Conservation (phyloP, 2,888 invertebrate species). For the Cylindroiulus punctatus region DNA sequence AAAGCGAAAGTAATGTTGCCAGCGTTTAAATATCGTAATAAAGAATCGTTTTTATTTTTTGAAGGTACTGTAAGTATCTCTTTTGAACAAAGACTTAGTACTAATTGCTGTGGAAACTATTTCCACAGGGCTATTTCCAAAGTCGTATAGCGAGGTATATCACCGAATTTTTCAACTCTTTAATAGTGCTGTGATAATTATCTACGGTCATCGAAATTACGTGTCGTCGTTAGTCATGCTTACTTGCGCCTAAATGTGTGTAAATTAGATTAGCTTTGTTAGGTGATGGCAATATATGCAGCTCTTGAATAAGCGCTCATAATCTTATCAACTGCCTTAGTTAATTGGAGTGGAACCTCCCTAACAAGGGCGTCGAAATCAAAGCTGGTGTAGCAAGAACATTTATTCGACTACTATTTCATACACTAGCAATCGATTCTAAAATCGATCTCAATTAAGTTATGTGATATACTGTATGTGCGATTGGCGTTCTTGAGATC, state of each 20-base stretch:
- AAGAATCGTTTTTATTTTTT: no score
- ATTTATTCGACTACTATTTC: not conserved
- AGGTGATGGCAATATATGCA: not conserved
- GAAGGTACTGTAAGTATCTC: no score
- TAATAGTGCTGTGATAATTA: not conserved
- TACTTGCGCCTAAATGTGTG: not conserved
- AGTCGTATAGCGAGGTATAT: not conserved
- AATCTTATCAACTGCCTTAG: slow-evolving; percentile 5
- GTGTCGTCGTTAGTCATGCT: not conserved
- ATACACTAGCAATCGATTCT: not conserved
- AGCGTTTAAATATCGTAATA: not conserved
- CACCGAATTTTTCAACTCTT: not conserved
- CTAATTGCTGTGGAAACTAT: slow-evolving; percentile 1
- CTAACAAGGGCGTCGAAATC: not conserved
- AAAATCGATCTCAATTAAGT: not conserved
- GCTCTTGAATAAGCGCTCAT: not conserved
- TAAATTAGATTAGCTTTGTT: not conserved
- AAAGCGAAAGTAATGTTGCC: not conserved
- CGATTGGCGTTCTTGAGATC: no score
- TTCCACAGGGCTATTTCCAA: not conserved
- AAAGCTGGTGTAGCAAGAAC: not conserved
- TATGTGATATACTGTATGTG: not conserved
- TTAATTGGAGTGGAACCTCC: not conserved
- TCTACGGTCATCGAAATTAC: slow-evolving; percentile 29
- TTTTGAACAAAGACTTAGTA: not conserved